Evolutionary conservation across 2,113 vertebrate genomes (phyloP).

Genomic region (Notarius lentiginosus): DNA sequence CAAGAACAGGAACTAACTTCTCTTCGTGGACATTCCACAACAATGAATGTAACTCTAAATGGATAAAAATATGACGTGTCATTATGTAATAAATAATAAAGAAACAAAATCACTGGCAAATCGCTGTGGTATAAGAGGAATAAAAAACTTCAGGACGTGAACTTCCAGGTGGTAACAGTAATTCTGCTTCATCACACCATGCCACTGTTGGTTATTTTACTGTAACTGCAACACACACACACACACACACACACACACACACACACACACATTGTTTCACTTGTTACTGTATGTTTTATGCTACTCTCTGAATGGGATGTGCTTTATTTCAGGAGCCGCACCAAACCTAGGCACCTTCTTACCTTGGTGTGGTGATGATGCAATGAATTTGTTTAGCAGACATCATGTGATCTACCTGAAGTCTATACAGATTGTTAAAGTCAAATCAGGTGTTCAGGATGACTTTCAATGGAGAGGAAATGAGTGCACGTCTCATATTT

Average conservation of each 20-base stretch:
- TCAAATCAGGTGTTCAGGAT: neutral
- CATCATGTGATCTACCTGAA: neutral
- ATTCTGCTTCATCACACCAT: too few species aligned
- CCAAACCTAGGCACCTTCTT: neutral
- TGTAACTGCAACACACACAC: too few species aligned
- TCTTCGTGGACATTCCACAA: too few species aligned
- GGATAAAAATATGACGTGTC: too few species aligned
- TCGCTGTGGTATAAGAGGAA: neutral
- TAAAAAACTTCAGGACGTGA: neutral
- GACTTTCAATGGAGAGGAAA: neutral
- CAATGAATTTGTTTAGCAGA: neutral
- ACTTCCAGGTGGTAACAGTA: neutral
- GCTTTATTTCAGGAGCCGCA: neutral
- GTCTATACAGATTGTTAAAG: neutral
- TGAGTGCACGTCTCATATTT: neutral
- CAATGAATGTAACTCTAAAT: too few species aligned
- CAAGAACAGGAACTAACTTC: too few species aligned
- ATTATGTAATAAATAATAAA: too few species aligned
- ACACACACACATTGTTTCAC: too few species aligned
- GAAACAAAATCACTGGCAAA: too few species aligned
- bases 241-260: too few species aligned
- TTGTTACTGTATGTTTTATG: too few species aligned
- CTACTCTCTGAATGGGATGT: neutral
- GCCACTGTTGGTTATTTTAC: too few species aligned
- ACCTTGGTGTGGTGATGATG: neutral